A percentile compares a stretch with the other conserved stretches of the same genome.
Evolutionary conservation across 2,888 invertebrate genomes (phyloP).

Genomic region (Galerucella pusilla): DNA sequence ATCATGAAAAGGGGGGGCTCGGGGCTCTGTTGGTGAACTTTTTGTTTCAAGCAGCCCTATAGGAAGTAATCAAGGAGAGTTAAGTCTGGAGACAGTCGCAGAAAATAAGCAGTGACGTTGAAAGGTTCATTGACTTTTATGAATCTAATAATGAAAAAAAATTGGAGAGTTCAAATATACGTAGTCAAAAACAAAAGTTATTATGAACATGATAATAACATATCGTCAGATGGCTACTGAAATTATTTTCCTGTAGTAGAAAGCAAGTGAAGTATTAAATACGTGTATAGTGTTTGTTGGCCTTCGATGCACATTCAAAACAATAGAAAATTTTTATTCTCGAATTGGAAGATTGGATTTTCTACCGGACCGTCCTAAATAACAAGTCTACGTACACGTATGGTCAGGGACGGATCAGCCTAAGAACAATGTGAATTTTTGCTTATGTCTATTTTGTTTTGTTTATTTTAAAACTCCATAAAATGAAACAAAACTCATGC

Average conservation of each 20-base stretch:
- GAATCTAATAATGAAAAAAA: neutral
- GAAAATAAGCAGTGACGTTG: neutral
- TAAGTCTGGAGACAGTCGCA: neutral
- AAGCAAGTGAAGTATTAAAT: slow-evolving; percentile 24
- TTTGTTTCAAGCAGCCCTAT: too few species aligned
- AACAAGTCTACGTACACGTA: slow-evolving; percentile 12
- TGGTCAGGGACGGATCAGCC: neutral
- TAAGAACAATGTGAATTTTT: neutral
- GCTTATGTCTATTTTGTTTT: too few species aligned
- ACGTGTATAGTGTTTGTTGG: slow-evolving; percentile 4
- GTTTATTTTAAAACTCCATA: too few species aligned
- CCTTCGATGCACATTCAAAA: slow-evolving; percentile 29
- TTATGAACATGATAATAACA: slow-evolving; percentile 5
- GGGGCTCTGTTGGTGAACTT: too few species aligned
- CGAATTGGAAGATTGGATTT: slow-evolving; percentile 29
- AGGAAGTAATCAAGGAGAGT: too few species aligned
- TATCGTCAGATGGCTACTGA: slow-evolving; percentile 15
- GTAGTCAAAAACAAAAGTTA: slow-evolving; percentile 16
- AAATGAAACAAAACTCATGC: too few species aligned
- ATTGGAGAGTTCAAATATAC: slow-evolving; percentile 3
- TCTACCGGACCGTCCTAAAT: slow-evolving; percentile 36
- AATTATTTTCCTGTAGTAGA: slow-evolving; percentile 19
- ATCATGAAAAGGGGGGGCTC: too few species aligned
- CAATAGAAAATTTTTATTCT: slow-evolving; percentile 36
- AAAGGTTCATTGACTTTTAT: neutral